Percentiles rank a stretch among this genome's conserved stretches.
These are phyloP conservation scores for Rissa tridactyla DNA, from an alignment of 2,113 vertebrate species.

Conservation along the genomic window DNA sequence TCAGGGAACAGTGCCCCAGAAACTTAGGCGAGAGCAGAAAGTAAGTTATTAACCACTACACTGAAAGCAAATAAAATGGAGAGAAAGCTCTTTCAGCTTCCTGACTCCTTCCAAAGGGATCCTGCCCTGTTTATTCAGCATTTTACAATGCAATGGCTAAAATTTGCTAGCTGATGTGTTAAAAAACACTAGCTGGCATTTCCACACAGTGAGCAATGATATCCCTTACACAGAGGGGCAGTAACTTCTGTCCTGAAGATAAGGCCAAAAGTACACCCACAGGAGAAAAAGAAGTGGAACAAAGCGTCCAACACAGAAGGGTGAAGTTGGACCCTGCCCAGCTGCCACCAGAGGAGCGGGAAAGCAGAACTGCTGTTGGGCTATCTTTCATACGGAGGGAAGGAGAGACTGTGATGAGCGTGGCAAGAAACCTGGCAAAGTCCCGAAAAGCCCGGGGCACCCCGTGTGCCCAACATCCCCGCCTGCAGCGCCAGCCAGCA, in stretches of 20 bases:
- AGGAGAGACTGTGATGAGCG: neutral
- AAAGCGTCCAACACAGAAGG: neutral
- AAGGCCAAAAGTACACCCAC: neutral
- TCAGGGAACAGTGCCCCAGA: neutral
- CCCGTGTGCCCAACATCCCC: accelerated
- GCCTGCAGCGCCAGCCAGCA: neutral
- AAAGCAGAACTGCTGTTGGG: neutral
- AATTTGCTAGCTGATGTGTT: neutral
- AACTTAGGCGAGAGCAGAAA: neutral
- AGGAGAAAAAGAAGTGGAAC: neutral
- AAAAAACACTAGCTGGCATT: neutral
- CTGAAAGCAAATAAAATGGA: neutral
- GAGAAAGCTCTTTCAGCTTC: neutral
- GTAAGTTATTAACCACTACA: neutral
- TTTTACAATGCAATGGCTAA: neutral
- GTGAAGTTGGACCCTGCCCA: neutral
- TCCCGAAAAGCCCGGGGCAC: accelerated
- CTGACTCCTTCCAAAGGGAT: neutral
- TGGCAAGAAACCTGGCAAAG: neutral
- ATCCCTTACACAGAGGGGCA: neutral
- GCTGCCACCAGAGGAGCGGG: neutral
- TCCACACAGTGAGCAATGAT: neutral
- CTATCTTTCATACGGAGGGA: accelerated
- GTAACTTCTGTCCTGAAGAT: neutral
- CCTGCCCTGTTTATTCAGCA: neutral